These are phyloP conservation scores for Tinea trinotella DNA, from an alignment of 2,888 invertebrate genomes.

Conservation along the genomic window DNA sequence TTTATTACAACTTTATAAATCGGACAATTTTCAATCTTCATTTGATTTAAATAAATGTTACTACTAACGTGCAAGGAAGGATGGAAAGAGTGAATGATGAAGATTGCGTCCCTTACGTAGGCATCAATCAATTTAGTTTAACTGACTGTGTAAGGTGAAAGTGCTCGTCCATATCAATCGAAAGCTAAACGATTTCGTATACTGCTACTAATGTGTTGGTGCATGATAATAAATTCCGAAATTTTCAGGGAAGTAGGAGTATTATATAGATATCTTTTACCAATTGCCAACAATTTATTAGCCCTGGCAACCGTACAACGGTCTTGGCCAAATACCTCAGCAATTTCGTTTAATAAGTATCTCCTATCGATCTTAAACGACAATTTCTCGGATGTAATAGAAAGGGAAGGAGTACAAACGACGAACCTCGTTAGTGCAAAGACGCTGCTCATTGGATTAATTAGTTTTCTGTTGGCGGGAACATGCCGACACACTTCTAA, in stretches of 20 bases:
- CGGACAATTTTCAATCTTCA: background rate
- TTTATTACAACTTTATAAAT: background rate
- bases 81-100: slow-evolving; percentile 5
- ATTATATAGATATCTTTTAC: background rate
- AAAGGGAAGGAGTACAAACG: slow-evolving; percentile 45
- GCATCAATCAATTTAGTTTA: slow-evolving; percentile 50
- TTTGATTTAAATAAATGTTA: background rate
- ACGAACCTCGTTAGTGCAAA: slow-evolving; percentile 61
- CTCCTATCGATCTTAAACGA: slow-evolving; percentile 41
- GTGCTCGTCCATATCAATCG: slow-evolving; percentile 50
- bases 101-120: slow-evolving; percentile 28
- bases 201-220: background rate
- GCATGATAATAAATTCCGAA: background rate
- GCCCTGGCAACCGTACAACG: background rate
- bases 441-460: slow-evolving; percentile 65
- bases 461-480: slow-evolving; percentile 52
- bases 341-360: background rate
- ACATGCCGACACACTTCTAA: slow-evolving; percentile 44
- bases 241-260: background rate
- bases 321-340: background rate
- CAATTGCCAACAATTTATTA: background rate
- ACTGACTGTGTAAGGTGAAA: slow-evolving; percentile 30
- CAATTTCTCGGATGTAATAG: slow-evolving; percentile 38
- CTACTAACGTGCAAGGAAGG: background rate
- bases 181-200: slow-evolving; percentile 27